Evolutionary conservation across 92 coral and sea anemone species (phyloP).

Genomic region (Parazoanthus atlanticus): DNA sequence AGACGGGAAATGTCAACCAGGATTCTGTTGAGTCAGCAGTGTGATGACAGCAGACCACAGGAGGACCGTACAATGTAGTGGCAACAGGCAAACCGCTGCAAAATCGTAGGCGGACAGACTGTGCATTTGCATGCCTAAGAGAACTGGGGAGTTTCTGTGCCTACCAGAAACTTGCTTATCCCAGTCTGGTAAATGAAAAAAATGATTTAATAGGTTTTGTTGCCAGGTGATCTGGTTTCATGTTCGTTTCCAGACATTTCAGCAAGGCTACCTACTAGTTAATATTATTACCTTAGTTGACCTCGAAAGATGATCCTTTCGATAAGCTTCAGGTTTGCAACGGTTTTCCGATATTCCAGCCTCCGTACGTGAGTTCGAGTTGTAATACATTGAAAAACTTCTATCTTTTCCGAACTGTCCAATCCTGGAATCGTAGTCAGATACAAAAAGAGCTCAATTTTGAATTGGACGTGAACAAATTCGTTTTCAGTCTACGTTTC

Average conservation of each 20-base stretch:
- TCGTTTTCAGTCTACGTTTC: no score
- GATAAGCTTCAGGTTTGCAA: neutral
- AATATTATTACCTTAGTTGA: neutral
- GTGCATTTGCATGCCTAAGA: neutral
- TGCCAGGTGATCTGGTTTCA: neutral
- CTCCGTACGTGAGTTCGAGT: neutral
- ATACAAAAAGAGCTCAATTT: no score
- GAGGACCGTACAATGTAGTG: neutral
- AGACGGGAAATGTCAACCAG: constrained; percentile 2
- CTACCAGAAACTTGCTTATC: neutral
- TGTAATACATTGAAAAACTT: neutral
- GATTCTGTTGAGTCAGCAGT: constrained; percentile 25
- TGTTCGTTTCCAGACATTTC: neutral
- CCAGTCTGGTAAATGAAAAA: neutral
- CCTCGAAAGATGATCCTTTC: neutral
- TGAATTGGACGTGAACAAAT: no score
- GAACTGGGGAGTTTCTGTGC: neutral
- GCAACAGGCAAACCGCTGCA: neutral
- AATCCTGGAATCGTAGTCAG: no score
- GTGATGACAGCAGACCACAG: neutral
- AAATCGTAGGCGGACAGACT: neutral
- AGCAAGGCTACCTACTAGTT: neutral
- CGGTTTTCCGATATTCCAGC: neutral
- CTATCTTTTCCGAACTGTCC: no score
- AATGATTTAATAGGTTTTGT: neutral